Percentiles rank a stretch among this genome's conserved stretches.
These are phyloP conservation scores for Yponomeuta malinellus DNA, from an alignment of 2,888 invertebrate genomes.

Conservation along the genomic window DNA sequence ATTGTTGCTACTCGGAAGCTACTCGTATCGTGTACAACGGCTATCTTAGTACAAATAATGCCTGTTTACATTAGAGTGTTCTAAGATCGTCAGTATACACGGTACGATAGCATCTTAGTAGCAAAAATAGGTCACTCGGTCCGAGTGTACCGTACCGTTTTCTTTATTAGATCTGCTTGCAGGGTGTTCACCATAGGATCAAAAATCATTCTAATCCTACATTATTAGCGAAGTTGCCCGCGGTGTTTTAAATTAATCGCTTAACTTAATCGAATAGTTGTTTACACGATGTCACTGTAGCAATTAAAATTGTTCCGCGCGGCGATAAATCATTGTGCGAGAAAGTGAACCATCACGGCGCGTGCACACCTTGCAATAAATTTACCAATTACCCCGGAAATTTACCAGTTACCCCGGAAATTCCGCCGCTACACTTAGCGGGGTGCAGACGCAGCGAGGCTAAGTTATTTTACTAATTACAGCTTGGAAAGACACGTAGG, in stretches of 20 bases:
- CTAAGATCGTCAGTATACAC: too few species aligned
- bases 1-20: too few species aligned
- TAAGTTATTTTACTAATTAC: conserved; percentile 61
- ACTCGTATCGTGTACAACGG: too few species aligned
- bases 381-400: conserved; percentile 63
- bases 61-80: too few species aligned
- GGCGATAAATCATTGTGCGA: conserved; percentile 69
- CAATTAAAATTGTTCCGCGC: conserved; percentile 74
- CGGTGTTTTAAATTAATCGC: conserved; percentile 56
- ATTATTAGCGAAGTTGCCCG: conserved; percentile 23
- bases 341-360: conserved; percentile 73
- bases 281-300: conserved; percentile 73
- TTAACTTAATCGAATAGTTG: conserved; percentile 76
- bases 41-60: too few species aligned
- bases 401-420: neutral
- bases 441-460: conserved; percentile 42
- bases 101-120: too few species aligned
- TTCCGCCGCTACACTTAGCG: conserved; percentile 34
- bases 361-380: conserved; percentile 73
- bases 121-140: too few species aligned
- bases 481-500: too few species aligned
- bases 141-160: too few species aligned
- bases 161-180: too few species aligned
- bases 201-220: neutral
- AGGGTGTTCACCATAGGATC: neutral